Evolutionary conservation across 2,797 vertebrate genomes (phyloP), one percentile per base, ranked within the genome.

Genomic region (Tokudaia muenninki): DNA sequence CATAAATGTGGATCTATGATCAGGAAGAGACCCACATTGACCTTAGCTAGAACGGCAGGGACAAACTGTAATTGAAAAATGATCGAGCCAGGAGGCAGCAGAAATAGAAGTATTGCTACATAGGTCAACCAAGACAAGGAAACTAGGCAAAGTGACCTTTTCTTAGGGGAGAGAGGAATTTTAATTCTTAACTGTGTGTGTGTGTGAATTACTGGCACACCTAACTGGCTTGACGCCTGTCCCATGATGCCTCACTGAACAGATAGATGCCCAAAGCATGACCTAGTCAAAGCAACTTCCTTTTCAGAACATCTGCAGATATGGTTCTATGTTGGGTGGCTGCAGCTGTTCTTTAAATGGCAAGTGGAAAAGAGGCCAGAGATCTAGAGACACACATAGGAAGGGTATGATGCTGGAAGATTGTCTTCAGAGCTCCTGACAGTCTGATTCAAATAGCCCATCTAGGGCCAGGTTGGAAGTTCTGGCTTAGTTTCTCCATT

Each of bases 21-120:
- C 74, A 94, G 65, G 61, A 94, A 80, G 81, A 97, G 94, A 93
- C 77, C 91, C 10, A 1, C 55, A 72, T 47, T 95, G 93, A 94
- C 90, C 52, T 88, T 41, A 57, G 91, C 72, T 79, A 77, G 75
- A 92, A 94, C 11, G 52, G 59, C 47, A 75, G 82, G 81, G 78
- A 89, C 57, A 96, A 75, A 87, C 52, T 79, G 57, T 90, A 93
- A 95, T 47, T 90, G 94, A 97, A 96, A 97, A 96, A 96, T 87
- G 93, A 95, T 90, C 29, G 11, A 81, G 81, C 92, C 88, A 72
- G 74, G 57, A 87, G 74, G 47, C 41, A 90, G 87, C 80, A 86
- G 81, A 95, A 96, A 88, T 95, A 92, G 95, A 95, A 90, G 72
- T 94, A 77, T 77, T 81, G 50, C 63, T 70, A 84, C 47, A 84